Base-by-base conservation (phyloP, 2,797 vertebrate genomes). In the Hippoglossus hippoglossus region DNA sequence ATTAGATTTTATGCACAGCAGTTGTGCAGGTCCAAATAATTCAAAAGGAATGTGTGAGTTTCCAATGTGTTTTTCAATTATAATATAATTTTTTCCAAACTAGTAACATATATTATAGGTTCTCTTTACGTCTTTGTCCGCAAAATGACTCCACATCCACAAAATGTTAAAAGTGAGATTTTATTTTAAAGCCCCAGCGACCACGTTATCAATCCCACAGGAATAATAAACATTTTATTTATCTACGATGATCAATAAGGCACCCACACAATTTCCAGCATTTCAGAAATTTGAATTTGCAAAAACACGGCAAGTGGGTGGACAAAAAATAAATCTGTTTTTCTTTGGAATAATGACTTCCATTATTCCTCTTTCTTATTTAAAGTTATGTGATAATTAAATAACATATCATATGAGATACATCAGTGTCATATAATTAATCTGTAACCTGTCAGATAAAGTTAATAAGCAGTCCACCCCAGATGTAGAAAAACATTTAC, bases 151-250 rank as follows among this genome's bases (percentile, higher is more conserved):
- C 50, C 26, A 72, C 49, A 39, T 25, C 11, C 12, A 65, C 0
- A 68, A 50, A 67, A 28, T 16, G 62, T 9, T 41, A 12, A 64
- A 36, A 47, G 3, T 50, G 6, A 26, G 21, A 39, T 62, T 79
- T 69, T 72, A 69, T 46, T 28, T 56, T 34, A 7, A 73, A 53
- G 24, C n/a, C 31, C 4, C n/a, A 55, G 3, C 19, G 1, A 62
- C 6, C n/a, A 51, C 50, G 73, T 24, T 51, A 46, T 77, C 2
- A 52, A 65, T 34, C 11, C 12, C 21, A 51, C 4, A 16, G 24
- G 11, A 70, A 70, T 75, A 65, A 71, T 75, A 83, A 57, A 46
- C 9, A 72, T 65, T 19, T 63, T 5, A 50, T 58, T 73, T 56
- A 80, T 81, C 75, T 80, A 73, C 47, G 75, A 31, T 41, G 13